These are phyloP conservation scores for Garra rufa DNA, from an alignment of 2,113 vertebrate genomes.

Conservation along the genomic window DNA sequence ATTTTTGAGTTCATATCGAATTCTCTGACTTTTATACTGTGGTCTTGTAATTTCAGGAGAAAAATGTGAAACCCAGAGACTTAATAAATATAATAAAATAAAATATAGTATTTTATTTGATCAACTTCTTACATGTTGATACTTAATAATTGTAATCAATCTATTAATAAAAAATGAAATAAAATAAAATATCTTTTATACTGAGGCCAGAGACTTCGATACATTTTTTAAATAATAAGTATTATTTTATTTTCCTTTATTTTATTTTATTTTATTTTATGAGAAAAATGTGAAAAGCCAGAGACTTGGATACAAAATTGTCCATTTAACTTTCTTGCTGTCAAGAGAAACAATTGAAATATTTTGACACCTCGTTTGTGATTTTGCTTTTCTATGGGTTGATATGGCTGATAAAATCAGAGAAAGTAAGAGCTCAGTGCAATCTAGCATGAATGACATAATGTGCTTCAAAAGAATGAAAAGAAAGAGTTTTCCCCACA, in stretches of 20 bases:
- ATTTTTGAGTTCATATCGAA: background rate
- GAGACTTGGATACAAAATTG: background rate
- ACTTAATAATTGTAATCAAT: too few species aligned
- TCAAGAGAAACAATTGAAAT: background rate
- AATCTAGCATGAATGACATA: background rate
- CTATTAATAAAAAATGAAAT: too few species aligned
- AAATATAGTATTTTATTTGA: too few species aligned
- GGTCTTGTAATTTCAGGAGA: background rate
- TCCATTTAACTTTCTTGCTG: background rate
- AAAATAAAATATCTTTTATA: too few species aligned
- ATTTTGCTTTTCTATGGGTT: background rate
- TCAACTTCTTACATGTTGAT: too few species aligned
- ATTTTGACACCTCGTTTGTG: background rate
- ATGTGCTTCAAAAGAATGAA: constrained; percentile 6
- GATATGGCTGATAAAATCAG: background rate
- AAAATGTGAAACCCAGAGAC: background rate
- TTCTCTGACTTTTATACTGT: background rate
- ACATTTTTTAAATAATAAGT: too few species aligned
- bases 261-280: background rate
- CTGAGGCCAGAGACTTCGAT: too few species aligned
- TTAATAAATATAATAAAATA: too few species aligned
- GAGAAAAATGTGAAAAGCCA: background rate
- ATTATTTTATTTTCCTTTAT: too few species aligned
- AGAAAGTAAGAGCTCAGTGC: background rate
- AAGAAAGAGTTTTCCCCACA: background rate